These are phyloP conservation scores for Micromys minutus DNA, from an alignment of 2,113 vertebrate species.

Conservation along the genomic window DNA sequence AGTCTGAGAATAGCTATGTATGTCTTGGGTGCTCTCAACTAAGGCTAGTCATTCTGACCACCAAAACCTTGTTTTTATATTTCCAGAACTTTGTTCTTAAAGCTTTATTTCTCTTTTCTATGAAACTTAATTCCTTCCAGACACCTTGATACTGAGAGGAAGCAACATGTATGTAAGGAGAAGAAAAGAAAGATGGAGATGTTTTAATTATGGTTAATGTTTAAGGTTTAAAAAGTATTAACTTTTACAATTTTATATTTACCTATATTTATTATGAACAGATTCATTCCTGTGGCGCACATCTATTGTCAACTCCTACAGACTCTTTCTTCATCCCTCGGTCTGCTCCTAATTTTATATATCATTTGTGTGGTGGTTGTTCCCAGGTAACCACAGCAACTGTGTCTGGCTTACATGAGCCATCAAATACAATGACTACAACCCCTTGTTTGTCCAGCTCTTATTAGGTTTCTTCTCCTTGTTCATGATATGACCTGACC, in stretches of 20 bases:
- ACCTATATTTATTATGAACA: not conserved
- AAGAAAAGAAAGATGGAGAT: not conserved
- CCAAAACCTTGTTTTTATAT: too few relatives aligned
- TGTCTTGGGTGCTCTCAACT: too few relatives aligned
- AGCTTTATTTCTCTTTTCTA: too few relatives aligned
- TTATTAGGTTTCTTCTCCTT: not conserved
- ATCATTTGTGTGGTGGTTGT: not conserved
- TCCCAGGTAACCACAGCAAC: too few relatives aligned
- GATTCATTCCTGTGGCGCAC: not conserved
- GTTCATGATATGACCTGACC: not conserved
- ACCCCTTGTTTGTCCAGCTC: not conserved
- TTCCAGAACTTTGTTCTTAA: too few relatives aligned
- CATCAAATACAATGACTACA: too few relatives aligned
- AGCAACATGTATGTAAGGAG: not conserved
- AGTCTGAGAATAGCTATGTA: too few relatives aligned
- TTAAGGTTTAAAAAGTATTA: not conserved
- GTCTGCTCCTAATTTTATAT: not conserved
- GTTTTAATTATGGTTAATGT: not conserved
- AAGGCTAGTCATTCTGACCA: too few relatives aligned
- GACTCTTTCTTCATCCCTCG: not conserved
- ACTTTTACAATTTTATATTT: not conserved
- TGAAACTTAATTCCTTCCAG: too few relatives aligned
- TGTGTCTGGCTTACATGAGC: too few relatives aligned
- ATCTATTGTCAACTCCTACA: not conserved
- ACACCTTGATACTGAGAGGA: not conserved